Base-by-base conservation (phyloP, 2,888 invertebrate genomes). In the Cylindroiulus punctatus region DNA sequence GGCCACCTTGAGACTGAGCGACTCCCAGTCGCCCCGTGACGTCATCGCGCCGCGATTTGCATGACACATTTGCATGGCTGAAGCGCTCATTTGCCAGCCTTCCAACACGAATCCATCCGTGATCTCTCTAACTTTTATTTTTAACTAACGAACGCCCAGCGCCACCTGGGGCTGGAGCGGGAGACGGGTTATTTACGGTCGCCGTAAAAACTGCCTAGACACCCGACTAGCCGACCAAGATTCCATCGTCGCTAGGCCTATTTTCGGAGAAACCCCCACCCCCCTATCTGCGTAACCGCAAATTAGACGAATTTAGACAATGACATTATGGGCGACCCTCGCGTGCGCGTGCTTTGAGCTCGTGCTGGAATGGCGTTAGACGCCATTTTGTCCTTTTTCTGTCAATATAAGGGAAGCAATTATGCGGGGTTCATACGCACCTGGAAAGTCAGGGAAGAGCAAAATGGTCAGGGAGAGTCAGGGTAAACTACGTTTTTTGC, bases 1-100 rank as follows among this genome's bases (percentile, higher is more conserved):
- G 47, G 47, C 47, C 47, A 47, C 47, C 47, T 47, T 47, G 47
- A 47, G 47, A 47, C 47, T 47, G 47, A 47, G 47, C 47, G 47
- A 47, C 47, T 47, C 47, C 47, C 47, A 47, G 47, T 47, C 5
- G 19, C 5, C 14, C 47, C 47, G 47, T 47, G 47, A 47, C 47
- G 47, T 47, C 47, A 47, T 12, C 3, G 47, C n/a, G 14, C 14
- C 14, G 3, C 19, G 2, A 47, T 47, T 47, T 17, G 47, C 47
- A 47, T 47, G 47, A 19, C 47, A 14, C 19, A 3, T 10, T 47
- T 10, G 47, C 19, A 10, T 3, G 3, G 47, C 17, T 47, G 47
- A 19, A 7, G 47, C 44, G 44, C 44, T 44, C 44, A 14, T 44
- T 44, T 44, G 44, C 44, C 14, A 1, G 10, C 44, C 10, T 12